Conservation (phyloP, 2,888 invertebrate genomes). For the Microplitis manilae region DNA sequence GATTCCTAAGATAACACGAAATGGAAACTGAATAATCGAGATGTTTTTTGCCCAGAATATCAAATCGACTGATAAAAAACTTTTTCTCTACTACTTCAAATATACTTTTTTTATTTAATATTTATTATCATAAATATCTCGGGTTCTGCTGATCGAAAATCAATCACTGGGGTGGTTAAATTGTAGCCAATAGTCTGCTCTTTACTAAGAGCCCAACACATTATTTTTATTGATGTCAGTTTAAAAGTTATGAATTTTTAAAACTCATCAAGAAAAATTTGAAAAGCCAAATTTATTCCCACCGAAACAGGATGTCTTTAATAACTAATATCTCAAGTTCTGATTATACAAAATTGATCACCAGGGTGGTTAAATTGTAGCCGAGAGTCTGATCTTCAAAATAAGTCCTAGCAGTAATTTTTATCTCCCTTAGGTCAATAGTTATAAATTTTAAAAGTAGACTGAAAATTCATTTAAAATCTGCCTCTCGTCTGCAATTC, state of each 20-base stretch:
- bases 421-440: too few species aligned
- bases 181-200: not conserved
- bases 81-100: not conserved
- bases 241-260: not conserved
- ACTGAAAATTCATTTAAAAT: too few species aligned
- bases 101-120: not conserved
- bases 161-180: not conserved
- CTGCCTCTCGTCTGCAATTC: too few species aligned
- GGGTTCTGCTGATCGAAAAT: not conserved
- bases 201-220: too few species aligned
- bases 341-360: too few species aligned
- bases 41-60: slow-evolving; percentile 1
- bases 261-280: not conserved
- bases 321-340: too few species aligned
- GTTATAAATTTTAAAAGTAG: too few species aligned
- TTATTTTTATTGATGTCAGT: not conserved
- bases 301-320: too few species aligned
- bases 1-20: slow-evolving; percentile 12
- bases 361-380: too few species aligned
- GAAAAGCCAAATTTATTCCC: not conserved
- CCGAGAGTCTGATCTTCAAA: too few species aligned
- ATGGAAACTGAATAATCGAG: slow-evolving; percentile 23
- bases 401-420: too few species aligned
- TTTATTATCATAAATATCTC: not conserved
- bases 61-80: not conserved